Conservation (phyloP, 2,113 vertebrate species). For the Ceyx cyanopectus region DNA sequence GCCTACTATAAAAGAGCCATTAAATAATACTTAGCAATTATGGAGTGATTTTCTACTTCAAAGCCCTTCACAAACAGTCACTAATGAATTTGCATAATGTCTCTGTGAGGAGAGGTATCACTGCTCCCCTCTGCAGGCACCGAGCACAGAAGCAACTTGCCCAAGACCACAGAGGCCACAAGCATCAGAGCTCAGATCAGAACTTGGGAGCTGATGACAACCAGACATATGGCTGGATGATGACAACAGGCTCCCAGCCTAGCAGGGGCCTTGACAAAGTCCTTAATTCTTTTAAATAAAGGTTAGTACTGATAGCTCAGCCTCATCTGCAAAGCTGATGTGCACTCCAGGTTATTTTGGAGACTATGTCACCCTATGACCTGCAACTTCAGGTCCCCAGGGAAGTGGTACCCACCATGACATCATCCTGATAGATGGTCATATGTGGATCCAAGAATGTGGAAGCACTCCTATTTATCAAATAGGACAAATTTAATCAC, state of each 20-base stretch:
- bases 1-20: slow-evolving; percentile 41
- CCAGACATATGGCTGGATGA: not conserved
- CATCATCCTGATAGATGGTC: too few relatives aligned
- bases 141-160: not conserved
- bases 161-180: not conserved
- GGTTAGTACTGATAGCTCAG: not conserved
- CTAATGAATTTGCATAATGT: slow-evolving; percentile 52
- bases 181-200: not conserved
- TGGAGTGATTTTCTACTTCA: slow-evolving; percentile 64
- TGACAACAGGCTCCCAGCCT: not conserved
- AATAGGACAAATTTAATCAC: not conserved
- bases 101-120: not conserved
- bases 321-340: not conserved
- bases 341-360: not conserved
- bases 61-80: slow-evolving; percentile 48
- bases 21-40: slow-evolving; percentile 67
- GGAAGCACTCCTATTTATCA: not conserved
- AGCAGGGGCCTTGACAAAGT: not conserved
- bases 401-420: rapidly evolving
- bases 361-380: rapidly evolving
- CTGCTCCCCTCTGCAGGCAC: not conserved
- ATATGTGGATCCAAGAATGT: not conserved
- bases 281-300: not conserved
- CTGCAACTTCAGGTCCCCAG: not conserved
- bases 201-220: not conserved